These are phyloP conservation scores for Prolemur simus DNA, from an alignment of 2,113 vertebrate species.

Conservation along the genomic window DNA sequence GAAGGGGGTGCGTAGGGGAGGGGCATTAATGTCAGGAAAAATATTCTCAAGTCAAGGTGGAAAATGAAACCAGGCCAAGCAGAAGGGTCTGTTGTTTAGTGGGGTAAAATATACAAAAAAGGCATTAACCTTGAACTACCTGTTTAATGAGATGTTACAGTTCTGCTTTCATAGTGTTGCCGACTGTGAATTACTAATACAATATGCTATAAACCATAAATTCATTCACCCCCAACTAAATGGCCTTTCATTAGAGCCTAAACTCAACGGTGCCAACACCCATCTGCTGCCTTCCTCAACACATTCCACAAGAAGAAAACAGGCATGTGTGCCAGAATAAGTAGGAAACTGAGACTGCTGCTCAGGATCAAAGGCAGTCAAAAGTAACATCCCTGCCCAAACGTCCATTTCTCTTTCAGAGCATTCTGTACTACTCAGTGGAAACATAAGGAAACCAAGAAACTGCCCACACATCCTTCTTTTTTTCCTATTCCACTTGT, in stretches of 20 bases:
- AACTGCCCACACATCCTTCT: conserved; percentile 50
- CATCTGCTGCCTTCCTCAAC: conserved; percentile 26
- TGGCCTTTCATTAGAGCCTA: background rate
- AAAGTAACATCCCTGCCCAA: conserved; percentile 15
- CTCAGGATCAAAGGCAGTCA: conserved; percentile 52
- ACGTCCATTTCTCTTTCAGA: conserved; percentile 40
- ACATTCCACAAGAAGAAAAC: conserved; percentile 47
- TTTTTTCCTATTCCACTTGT: conserved; percentile 58
- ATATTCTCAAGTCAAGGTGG: background rate
- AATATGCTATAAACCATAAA: background rate
- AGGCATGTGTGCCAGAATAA: background rate
- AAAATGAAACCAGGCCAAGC: background rate
- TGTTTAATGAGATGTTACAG: conserved; percentile 3
- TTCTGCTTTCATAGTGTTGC: conserved; percentile 18
- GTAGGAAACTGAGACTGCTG: conserved; percentile 44
- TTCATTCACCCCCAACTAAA: conserved; percentile 1
- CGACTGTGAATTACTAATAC: conserved; percentile 37
- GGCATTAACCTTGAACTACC: background rate
- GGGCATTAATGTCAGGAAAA: background rate
- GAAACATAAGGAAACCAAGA: conserved; percentile 62
- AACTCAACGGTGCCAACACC: conserved; percentile 24
- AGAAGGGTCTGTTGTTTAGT: background rate
- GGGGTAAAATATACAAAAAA: background rate
- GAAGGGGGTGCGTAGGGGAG: background rate
- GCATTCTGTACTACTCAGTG: conserved; percentile 38